Percentiles rank a stretch among this genome's conserved stretches.
Conservation (phyloP, 1,140 invertebrate genomes). For the Rhyacophila brunnea region DNA sequence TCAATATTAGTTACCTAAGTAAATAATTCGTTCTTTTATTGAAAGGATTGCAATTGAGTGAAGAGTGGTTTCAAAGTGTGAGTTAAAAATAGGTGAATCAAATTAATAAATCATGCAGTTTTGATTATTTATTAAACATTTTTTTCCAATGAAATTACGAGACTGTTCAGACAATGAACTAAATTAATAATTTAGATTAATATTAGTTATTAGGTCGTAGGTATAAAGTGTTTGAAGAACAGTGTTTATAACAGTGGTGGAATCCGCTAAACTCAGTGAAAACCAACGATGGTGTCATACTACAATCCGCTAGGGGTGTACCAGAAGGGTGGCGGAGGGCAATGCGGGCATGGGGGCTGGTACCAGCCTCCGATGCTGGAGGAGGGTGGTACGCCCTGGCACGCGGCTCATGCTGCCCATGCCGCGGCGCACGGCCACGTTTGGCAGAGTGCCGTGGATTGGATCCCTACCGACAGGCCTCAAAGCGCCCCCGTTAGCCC, state of each 20-base stretch:
- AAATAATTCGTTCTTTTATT: too few relatives aligned
- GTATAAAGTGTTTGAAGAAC: background rate
- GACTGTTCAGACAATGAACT: background rate
- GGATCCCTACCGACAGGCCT: conserved; percentile 39
- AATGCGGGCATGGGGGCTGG: conserved; percentile 48
- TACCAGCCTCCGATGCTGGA: conserved; percentile 40
- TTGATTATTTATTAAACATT: too few relatives aligned
- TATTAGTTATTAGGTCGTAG: background rate
- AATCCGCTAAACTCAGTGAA: conserved; percentile 7
- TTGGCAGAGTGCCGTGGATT: conserved; percentile 20
- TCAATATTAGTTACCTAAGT: too few relatives aligned
- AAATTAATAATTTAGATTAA: background rate
- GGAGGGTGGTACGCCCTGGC: conserved; percentile 35
- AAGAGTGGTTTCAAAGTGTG: too few relatives aligned
- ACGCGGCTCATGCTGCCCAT: conserved; percentile 46
- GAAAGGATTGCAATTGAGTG: too few relatives aligned
- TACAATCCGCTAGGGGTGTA: conserved; percentile 59
- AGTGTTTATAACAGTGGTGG: conserved; percentile 5
- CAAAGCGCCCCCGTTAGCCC: conserved; percentile 39
- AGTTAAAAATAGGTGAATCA: too few relatives aligned
- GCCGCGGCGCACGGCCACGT: conserved; percentile 37
- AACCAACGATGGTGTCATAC: conserved; percentile 56
- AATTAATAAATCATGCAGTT: too few relatives aligned
- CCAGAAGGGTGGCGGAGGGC: conserved; percentile 50
- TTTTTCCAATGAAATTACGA: conserved; percentile 9